Evolutionary conservation across 2,797 vertebrate genomes (phyloP), one percentile per base, ranked within the genome.

Genomic region (Trachurus trachurus): DNA sequence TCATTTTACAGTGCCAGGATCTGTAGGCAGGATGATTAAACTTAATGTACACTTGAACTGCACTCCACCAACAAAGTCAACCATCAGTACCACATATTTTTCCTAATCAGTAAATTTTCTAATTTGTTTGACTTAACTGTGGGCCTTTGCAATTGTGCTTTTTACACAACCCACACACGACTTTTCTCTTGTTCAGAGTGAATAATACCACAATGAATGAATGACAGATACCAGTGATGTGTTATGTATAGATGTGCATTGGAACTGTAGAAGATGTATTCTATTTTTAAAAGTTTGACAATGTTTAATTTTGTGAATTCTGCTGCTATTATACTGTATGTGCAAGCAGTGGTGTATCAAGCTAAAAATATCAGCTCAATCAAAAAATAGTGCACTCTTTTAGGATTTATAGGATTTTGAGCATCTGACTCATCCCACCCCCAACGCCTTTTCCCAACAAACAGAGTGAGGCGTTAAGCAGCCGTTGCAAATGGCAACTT

Each of bases 401-500:
- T 47, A 57, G 53, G 37, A 13, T 56, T 74, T 73, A 66, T 58
- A 71, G 26, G 22, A 58, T 78, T 78, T 40, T 50, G 6, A 71
- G 54, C 54, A 50, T 71, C 56, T 61, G 66, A 59, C 19, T 22
- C 11, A 21, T 53, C 21, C 9, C 15, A 39, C 57, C 40, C 31
- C 9, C 65, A 29, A 13, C 16, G 15, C 11, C 15, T 42, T 64
- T 60, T 47, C 13, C 12, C 5, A 76, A 56, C 15, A 12, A 74
- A 74, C 54, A 22, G 60, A 71, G 42, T 16, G 62, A 72, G 34
- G 31, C 1, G 37, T 81, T 58, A 77, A 83, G 78, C 66, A 81
- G 62, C 45, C 26, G 53, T 66, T 59, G 56, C 61, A 88, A 85
- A 88, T 67, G 66, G 57, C 1, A 47, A 45, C 52, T 68, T 64